Evolutionary conservation across 2,113 vertebrate genomes (phyloP), one percentile per base, ranked within the genome.

Genomic region (Apteryx owenii): DNA sequence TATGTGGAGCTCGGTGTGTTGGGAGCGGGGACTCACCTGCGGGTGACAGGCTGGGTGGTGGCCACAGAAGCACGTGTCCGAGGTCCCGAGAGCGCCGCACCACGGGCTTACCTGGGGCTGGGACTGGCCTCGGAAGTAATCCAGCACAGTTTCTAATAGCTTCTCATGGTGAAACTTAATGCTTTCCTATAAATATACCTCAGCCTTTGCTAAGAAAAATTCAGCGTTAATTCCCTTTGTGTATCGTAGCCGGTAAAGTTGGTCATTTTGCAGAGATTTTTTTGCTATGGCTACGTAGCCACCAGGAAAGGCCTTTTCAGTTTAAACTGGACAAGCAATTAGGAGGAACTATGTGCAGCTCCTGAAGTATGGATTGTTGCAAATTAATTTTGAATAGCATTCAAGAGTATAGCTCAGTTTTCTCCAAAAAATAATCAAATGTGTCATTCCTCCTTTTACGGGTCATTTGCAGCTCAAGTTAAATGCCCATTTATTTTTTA

Each of bases 11-110:
- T 54, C 26, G 46, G 46, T 48, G 46, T 19, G 46, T 7, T 18
- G 21, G 29, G 17, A 50, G 60, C 29, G 58, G 48, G 70, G 53
- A 13, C 20, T 40, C 12, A 2, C 22, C 28, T 23, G 22, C 38
- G 19, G 48, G 75, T 44, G 62, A 46, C 38, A 18, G 70, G 31
- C 21, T 48, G 46, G 38, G 26, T 66, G 28, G 44, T 75, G 71
- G 16, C 64, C 4, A 0, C 10, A 26, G 71, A 28, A 36, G 28
- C 6, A 29, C 4, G 0, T 28, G 69, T 48, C 0, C 6, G 82
- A 80, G 50, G 2, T 65, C 60, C 79, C 0, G 5, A 28, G 42
- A 38, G 51, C 56, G 23, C 8, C 1, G 72, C 18, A 42, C 7
- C 54, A 20, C 68, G 69, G 10, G 40, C 60, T 38, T 36, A 42